Base-by-base conservation (phyloP, 2,113 vertebrate species). In the Eurypyga helias region DNA sequence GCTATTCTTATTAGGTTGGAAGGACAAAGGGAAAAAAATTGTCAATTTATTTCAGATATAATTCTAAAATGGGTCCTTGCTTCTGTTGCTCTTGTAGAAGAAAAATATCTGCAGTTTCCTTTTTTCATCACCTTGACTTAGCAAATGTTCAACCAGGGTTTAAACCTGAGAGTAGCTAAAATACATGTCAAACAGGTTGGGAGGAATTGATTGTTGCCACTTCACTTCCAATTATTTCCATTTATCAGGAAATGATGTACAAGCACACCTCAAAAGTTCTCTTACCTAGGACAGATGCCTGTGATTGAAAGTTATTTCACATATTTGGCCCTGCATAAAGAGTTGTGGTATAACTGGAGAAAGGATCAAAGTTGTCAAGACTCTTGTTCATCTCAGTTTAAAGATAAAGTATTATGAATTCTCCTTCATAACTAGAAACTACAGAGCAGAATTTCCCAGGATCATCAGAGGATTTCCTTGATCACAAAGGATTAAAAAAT, bases 31-130 rank as follows among this genome's bases (percentile, higher is more conserved):
- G 17, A 17, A 65, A 83, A 57, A 69, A 90, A 17, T 34, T 0
- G 14, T 31, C 21, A 33, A 1, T 17, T 5, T n/a, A n/a, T 73
- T 92, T 83, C 0, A 0, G 3, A 49, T 66, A 54, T 23, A 43
- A 64, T 43, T 88, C 38, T 83, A 61, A 60, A 90, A 54, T 6
- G 2, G 12, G 4, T 45, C 17, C 25, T 87, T 66, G 20, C 17
- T 67, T 87, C 55, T 87, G 10, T 79, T 75, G 43, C 6, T 82
- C 29, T 83, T 4, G 1, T 21, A 23, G 85, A 79, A 57, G 36
- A 66, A 72, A 90, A 93, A 66, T 26, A 16, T 9, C 5, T 61
- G 18, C 23, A 54, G 13, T n/a, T 89, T 36, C 2, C 25, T 54
- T 84, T 84, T 65, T 43, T 54, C 21, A 33, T 90, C 80, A 20